Conservation (phyloP, 2,113 vertebrate genomes). For the Carettochelys insculpta region DNA sequence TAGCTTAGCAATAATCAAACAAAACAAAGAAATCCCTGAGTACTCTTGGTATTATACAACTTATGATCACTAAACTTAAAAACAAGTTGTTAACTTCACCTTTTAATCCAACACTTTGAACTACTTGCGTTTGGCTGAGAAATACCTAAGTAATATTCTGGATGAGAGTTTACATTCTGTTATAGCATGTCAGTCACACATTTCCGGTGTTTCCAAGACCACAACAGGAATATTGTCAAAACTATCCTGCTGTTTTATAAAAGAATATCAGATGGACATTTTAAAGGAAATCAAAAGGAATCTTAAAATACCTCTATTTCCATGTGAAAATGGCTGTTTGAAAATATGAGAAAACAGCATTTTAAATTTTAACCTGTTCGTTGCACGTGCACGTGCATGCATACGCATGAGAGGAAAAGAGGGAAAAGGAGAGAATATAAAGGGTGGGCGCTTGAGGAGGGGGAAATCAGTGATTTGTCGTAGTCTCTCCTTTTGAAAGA, state of each 20-base stretch:
- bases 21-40: not conserved
- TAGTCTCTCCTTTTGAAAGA: constrained; percentile 32
- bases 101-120: constrained; percentile 26
- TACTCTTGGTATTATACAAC: constrained; percentile 2
- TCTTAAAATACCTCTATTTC: constrained; percentile 21
- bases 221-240: constrained; percentile 61
- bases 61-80: constrained; percentile 20
- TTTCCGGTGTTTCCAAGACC: constrained; percentile 36
- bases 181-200: constrained; percentile 49
- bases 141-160: constrained; percentile 50
- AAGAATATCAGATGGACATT: constrained; percentile 51
- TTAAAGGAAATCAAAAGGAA: constrained; percentile 48
- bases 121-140: constrained; percentile 42
- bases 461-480: not conserved
- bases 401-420: not conserved
- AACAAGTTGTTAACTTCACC: not conserved
- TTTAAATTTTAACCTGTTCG: constrained; percentile 36
- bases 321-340: constrained; percentile 36
- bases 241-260: constrained; percentile 52
- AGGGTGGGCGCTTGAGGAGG: no score
- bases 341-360: constrained; percentile 42
- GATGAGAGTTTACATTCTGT: constrained; percentile 15
- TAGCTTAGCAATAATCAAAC: constrained; percentile 13
- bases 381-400: not conserved
- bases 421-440: not conserved